Evolutionary conservation across 2,797 vertebrate genomes (phyloP).

Genomic region (Ctenopoma kingsleyae): DNA sequence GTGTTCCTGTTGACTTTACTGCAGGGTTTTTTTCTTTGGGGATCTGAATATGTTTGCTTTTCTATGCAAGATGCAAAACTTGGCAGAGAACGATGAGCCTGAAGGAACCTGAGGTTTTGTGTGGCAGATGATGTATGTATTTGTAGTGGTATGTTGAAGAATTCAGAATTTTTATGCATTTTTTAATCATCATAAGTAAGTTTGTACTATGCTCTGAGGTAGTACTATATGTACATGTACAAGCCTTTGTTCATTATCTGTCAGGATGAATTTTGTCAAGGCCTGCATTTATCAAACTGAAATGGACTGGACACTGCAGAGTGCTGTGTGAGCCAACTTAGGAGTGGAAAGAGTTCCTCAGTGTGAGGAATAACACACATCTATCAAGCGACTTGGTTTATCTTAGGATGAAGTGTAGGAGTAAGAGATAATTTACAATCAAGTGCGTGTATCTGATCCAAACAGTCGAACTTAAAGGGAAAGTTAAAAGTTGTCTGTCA

Average conservation of each 20-base stretch:
- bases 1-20: conserved; percentile 70
- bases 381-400: not conserved
- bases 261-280: conserved; percentile 12
- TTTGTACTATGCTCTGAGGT: conserved; percentile 37
- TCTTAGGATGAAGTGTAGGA: not conserved
- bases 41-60: conserved; percentile 59
- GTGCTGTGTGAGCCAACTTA: not conserved
- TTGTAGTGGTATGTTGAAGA: conserved; percentile 24
- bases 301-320: not conserved
- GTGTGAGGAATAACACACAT: conserved; percentile 4
- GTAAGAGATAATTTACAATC: not conserved
- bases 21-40: conserved; percentile 49
- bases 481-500: not conserved
- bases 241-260: conserved; percentile 7
- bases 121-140: conserved; percentile 31
- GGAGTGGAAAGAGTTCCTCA: not conserved
- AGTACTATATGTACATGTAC: not conserved
- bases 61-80: conserved; percentile 41
- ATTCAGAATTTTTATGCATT: conserved; percentile 14
- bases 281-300: conserved; percentile 1
- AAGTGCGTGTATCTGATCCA: not conserved
- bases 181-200: conserved; percentile 13
- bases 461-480: too few species aligned
- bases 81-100: conserved; percentile 61
- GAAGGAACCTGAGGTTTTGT: conserved; percentile 37